These are phyloP conservation scores for Semaprochilodus insignis DNA, from an alignment of 2,797 vertebrate species.

Conservation along the genomic window DNA sequence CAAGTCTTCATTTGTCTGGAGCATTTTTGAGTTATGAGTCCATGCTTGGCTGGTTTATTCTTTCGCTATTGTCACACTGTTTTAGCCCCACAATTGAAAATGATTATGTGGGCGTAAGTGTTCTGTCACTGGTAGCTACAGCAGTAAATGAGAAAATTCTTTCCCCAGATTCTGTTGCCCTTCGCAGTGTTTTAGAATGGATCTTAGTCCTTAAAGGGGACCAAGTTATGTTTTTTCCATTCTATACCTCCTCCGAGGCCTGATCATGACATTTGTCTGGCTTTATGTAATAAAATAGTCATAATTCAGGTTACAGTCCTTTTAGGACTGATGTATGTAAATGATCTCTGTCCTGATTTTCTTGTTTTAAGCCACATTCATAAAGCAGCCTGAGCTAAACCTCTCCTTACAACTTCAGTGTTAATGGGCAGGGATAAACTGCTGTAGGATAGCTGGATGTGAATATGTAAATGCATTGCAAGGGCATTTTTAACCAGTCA, in stretches of 20 bases:
- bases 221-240: background rate
- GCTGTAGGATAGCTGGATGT: too few species aligned
- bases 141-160: slow-evolving; percentile 10
- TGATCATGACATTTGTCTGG: background rate
- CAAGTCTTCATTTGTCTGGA: slow-evolving; percentile 18
- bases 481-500: too few species aligned
- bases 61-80: slow-evolving; percentile 15
- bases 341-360: too few species aligned
- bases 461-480: too few species aligned
- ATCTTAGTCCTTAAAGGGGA: background rate
- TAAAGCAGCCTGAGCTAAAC: too few species aligned
- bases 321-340: too few species aligned
- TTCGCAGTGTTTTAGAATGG: background rate
- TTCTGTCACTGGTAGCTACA: background rate
- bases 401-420: too few species aligned
- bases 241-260: background rate
- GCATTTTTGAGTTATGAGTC: background rate
- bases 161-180: background rate
- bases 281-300: background rate
- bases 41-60: background rate
- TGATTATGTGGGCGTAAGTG: background rate
- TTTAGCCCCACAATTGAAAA: slow-evolving; percentile 9
- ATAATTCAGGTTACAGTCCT: too few species aligned
- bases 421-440: too few species aligned
- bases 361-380: too few species aligned